phyloP scores from a whole-genome alignment of 2,888 invertebrate genomes.

The Timandra comae region DNA sequence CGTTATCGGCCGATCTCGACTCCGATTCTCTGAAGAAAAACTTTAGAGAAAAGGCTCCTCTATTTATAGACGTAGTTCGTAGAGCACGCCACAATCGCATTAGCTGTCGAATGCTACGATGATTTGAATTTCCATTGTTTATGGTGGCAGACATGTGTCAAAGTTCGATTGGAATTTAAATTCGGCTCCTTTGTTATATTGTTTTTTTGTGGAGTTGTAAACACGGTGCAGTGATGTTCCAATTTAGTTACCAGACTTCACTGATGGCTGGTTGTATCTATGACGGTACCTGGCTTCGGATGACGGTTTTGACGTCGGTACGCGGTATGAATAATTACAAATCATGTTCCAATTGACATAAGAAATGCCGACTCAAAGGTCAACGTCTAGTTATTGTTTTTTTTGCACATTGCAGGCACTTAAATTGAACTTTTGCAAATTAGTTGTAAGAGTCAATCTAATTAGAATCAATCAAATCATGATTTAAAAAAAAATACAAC shows the following conservation, averaged over 20 bases:
- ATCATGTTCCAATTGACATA: slow-evolving; percentile 41
- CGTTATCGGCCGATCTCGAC: slow-evolving; percentile 69
- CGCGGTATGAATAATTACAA: slow-evolving; percentile 68
- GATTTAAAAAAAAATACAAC: too few relatives aligned
- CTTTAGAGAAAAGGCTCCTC: slow-evolving; percentile 71
- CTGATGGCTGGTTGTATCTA: slow-evolving; percentile 65
- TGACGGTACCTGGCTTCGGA: slow-evolving; percentile 54
- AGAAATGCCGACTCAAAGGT: slow-evolving; percentile 14
- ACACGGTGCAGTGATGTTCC: slow-evolving; percentile 73
- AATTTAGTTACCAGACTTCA: slow-evolving; percentile 66
- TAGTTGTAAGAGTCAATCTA: too few relatives aligned
- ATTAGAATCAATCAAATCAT: too few relatives aligned
- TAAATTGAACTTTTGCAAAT: too few relatives aligned
- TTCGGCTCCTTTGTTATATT: slow-evolving; percentile 74
- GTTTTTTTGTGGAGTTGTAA: slow-evolving; percentile 74
- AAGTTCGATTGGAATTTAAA: slow-evolving; percentile 77
- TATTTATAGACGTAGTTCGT: slow-evolving; percentile 71
- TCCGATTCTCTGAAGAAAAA: slow-evolving; percentile 73
- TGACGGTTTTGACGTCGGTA: slow-evolving; percentile 70
- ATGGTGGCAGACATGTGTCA: slow-evolving; percentile 78
- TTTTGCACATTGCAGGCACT: too few relatives aligned
- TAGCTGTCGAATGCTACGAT: slow-evolving; percentile 66
- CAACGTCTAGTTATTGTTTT: too few relatives aligned
- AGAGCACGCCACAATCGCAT: slow-evolving; percentile 69
- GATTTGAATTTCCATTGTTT: slow-evolving; percentile 77